phyloP scores from a whole-genome alignment of 2,113 vertebrate genomes.

The Rhineura floridana region DNA sequence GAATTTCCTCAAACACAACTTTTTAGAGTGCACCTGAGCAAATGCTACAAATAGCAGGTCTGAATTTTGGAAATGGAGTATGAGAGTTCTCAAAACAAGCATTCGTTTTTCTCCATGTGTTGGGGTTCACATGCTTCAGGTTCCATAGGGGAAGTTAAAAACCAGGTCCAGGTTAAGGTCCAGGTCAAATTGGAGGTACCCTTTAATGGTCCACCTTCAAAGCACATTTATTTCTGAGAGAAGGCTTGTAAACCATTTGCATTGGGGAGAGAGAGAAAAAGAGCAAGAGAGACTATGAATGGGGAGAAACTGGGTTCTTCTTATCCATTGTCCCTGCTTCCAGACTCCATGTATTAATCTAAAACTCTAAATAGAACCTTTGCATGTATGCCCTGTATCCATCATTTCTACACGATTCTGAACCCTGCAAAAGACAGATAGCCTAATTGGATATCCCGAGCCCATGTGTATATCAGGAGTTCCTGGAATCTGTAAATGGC shows the following conservation, averaged over 20 bases:
- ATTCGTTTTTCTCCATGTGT: not conserved
- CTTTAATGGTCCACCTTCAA: not conserved
- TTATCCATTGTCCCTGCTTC: too few relatives aligned
- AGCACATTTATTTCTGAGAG: not conserved
- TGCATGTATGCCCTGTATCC: too few relatives aligned
- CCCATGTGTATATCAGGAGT: too few relatives aligned
- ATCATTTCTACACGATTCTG: too few relatives aligned
- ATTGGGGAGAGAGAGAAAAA: too few relatives aligned
- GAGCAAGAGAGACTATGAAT: too few relatives aligned
- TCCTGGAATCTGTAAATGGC: too few relatives aligned
- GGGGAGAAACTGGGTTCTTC: too few relatives aligned
- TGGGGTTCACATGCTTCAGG: not conserved
- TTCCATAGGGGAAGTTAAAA: not conserved
- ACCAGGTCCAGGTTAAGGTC: not conserved
- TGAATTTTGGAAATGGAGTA: not conserved
- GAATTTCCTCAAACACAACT: not conserved
- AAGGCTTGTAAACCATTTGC: not conserved
- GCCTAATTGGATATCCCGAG: too few relatives aligned
- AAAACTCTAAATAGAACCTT: too few relatives aligned
- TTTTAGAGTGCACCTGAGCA: not conserved
- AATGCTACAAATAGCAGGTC: not conserved
- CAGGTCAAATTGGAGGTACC: not conserved
- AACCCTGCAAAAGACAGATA: too few relatives aligned
- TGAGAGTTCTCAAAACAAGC: not conserved
- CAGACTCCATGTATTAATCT: too few relatives aligned